Evolutionary conservation across 2,888 invertebrate species (phyloP), one percentile per base, ranked within the genome.

Genomic region (Flexamia atlantica): DNA sequence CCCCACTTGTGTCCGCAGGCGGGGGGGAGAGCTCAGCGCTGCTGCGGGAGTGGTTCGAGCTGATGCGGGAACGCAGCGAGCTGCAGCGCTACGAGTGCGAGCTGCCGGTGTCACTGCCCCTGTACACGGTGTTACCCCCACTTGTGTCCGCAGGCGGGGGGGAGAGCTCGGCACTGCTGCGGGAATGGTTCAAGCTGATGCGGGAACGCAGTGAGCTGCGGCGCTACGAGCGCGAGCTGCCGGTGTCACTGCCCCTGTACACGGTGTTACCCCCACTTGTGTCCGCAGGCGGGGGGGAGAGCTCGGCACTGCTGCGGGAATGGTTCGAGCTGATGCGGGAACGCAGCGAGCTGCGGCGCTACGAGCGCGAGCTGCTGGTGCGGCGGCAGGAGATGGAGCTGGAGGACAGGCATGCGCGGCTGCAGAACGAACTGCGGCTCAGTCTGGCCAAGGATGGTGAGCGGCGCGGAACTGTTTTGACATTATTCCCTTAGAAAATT

Each of bases 191-290:
- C 88, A 93, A 97, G 85, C 95, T 96, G 89, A 90, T 97, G 84
- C 96, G 97, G 90, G 96, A 96, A 90, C 91, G 96, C 82, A 96
- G 97, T 89, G 94, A 95, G 70, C 92, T 95, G 88, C 91, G 97
- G 84, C 95, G 96, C 89, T 93, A 94, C 86, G 94, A 95, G 88
- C 91, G 96, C 79, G 91, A 90, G 94, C 87, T 36, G 36, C 5
- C 36, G 4, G 9, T 36, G 36, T 36, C 36, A 7, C 5, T 36
- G 9, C 36, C 9, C 36, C 36, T 36, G 36, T 36, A 36, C 36
- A 7, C 36, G 36, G 9, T 36, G 36, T 36, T 4, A 36, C 36
- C 36, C 36, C 36, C 5, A 36, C 5, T 36, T 36, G 5, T 36
- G 36, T 9, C 36, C 53, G 88, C 87, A 85, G 86, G 87, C 36